Evolutionary conservation across 2,113 vertebrate genomes (phyloP), one percentile per base, ranked within the genome.

Genomic region (Bos javanicus): DNA sequence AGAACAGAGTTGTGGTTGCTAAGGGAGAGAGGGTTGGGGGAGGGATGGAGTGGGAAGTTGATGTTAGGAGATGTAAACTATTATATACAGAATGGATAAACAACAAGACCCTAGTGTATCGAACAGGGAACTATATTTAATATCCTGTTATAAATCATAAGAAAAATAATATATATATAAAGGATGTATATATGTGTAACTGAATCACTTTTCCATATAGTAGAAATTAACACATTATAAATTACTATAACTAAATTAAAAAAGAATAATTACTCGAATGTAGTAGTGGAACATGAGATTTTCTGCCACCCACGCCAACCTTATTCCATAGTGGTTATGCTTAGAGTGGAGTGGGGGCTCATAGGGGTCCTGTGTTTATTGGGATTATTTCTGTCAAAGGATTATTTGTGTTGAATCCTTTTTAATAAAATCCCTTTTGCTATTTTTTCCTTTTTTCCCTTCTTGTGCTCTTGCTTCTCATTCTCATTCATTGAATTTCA

Each of bases 211-310:
- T n/a, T 50, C 30, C n/a, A 10, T 81, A 81, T 33, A 52, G 30
- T 50, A 33, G 48, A 81, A 81, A n/a, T 21, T 21, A 52, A 81
- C 30, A 81, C 4, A 80, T 80, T 80, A 2, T 81, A 81, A 50
- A 52, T 52, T 33, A 52, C 17, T 81, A 81, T 81, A 81, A 17
- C 30, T 33, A 33, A 81, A 81, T 81, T 81, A 21, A 12, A 23
- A 81, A 91, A 96, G 93, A 78, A n/a, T 92, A 76, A 86, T 90
- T 80, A 67, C 36, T 96, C 78, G 97, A 93, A 23, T 7, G 28
- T 9, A 85, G 62, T 30, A 33, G 2, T 81, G 84, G 59, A 87
- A 46, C 7, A 25, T 78, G 23, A 86, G 5, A 30, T 96, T 98
- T 97, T n/a, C 10, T 97, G 86, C 62, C 95, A 87, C 13, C 48